Evolutionary conservation across 2,797 vertebrate species (phyloP).

Genomic region (Hippoglossus hippoglossus): DNA sequence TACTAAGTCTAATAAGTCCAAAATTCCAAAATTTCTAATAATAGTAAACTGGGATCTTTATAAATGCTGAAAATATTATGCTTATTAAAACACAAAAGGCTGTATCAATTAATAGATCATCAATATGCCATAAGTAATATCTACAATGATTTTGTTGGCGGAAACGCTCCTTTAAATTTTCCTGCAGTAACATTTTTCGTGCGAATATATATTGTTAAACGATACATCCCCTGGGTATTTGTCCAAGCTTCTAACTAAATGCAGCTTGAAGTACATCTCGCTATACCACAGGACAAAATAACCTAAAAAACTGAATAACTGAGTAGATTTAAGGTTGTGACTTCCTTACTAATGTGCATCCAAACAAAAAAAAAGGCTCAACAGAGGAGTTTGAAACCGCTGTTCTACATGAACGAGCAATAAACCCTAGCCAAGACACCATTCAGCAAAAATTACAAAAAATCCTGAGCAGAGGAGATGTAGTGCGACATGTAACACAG

Average conservation of each 20-base stretch:
- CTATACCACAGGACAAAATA: constrained; percentile 15
- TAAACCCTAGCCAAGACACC: constrained; percentile 25
- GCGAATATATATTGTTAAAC: neutral
- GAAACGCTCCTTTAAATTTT: neutral
- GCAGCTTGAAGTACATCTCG: neutral
- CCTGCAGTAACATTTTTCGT: too few species aligned
- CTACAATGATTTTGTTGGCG: too few species aligned
- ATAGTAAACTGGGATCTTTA: too few species aligned
- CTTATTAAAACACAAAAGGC: neutral
- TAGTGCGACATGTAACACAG: constrained; percentile 49
- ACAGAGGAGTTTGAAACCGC: constrained; percentile 24
- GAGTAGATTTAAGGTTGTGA: neutral
- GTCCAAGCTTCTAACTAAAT: neutral
- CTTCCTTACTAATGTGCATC: constrained; percentile 20
- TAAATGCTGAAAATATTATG: neutral
- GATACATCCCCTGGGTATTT: constrained; percentile 7
- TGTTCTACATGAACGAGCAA: constrained; percentile 49
- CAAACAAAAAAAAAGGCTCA: neutral
- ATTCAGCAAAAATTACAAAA: constrained; percentile 49
- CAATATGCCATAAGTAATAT: neutral
- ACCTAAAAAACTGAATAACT: neutral
- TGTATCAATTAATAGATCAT: neutral
- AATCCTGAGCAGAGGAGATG: constrained; percentile 41
- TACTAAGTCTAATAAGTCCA: neutral
- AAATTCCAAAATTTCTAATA: too few species aligned